Conservation (phyloP, 2,888 invertebrate species). For the Nomada ruficornis region DNA sequence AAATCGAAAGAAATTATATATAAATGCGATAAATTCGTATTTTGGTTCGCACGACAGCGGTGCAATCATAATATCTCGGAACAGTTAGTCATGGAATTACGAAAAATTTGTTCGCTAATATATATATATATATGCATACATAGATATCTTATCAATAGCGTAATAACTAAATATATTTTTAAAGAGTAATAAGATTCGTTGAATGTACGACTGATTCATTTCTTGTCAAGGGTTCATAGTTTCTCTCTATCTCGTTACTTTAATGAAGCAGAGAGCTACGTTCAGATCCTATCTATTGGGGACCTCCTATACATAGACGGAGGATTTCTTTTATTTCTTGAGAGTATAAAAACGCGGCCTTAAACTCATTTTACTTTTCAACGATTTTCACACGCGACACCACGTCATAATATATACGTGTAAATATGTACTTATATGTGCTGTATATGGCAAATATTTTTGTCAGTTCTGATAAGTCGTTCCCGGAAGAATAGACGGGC, state of each 20-base stretch:
- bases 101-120: neutral
- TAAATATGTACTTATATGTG: neutral
- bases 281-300: slow-evolving; percentile 20
- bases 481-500: slow-evolving; percentile 23
- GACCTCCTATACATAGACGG: slow-evolving; percentile 9
- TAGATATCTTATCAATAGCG: slow-evolving; percentile 13
- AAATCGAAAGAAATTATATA: slow-evolving; percentile 1
- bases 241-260: slow-evolving; percentile 19
- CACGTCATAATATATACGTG: neutral
- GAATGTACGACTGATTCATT: neutral
- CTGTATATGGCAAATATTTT: slow-evolving; percentile 16
- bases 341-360: slow-evolving; percentile 40
- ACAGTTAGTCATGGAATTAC: slow-evolving; percentile 6
- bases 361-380: slow-evolving; percentile 35
- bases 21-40: neutral
- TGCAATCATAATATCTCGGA: neutral
- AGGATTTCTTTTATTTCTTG: slow-evolving; percentile 11
- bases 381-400: slow-evolving; percentile 31
- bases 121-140: neutral
- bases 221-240: slow-evolving; percentile 32
- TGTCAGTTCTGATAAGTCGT: slow-evolving; percentile 15
- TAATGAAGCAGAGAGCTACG: slow-evolving; percentile 37
- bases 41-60: neutral
- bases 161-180: slow-evolving; percentile 15
- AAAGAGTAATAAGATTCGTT: slow-evolving; percentile 3